Percentiles rank a stretch among this genome's conserved stretches.
Evolutionary conservation across 2,797 vertebrate species (phyloP).

Genomic region (Neopelma chrysocephalum): DNA sequence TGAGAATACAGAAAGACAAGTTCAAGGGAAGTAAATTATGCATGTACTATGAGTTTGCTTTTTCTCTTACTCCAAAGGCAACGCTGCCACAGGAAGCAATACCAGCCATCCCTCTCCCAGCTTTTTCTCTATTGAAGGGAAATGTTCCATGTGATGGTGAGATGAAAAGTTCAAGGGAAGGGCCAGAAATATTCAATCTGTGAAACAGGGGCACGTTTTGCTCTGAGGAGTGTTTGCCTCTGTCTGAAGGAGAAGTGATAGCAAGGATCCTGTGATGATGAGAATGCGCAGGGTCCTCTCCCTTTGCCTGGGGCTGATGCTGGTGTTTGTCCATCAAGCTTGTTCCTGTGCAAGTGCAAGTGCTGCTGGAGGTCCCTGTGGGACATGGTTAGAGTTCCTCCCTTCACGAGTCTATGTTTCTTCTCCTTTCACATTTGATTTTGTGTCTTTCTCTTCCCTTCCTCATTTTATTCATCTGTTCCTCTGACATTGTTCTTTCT

Average conservation of each 20-base stretch:
- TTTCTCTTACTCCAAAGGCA: not conserved
- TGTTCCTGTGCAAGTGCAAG: rapidly evolving
- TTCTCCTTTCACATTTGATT: not conserved
- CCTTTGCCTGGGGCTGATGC: not conserved
- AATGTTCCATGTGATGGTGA: not conserved
- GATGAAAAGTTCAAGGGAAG: not conserved
- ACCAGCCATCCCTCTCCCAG: not conserved
- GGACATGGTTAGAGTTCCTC: not conserved
- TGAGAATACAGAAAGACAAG: not conserved
- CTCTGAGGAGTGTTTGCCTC: not conserved
- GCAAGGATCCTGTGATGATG: not conserved
- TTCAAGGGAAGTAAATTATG: not conserved
- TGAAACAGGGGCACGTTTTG: not conserved
- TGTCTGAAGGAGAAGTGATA: not conserved
- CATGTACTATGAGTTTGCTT: not conserved
- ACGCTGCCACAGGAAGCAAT: not conserved
- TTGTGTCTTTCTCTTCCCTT: not conserved
- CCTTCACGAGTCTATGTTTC: not conserved
- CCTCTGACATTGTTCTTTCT: not conserved
- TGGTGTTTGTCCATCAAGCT: rapidly evolving
- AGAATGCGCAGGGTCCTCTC: rapidly evolving
- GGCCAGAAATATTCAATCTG: not conserved
- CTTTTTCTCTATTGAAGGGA: not conserved
- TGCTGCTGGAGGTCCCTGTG: not conserved
- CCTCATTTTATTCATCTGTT: not conserved